These are phyloP conservation scores for Pecten maximus DNA, from an alignment of 2,888 invertebrate genomes.

Conservation along the genomic window DNA sequence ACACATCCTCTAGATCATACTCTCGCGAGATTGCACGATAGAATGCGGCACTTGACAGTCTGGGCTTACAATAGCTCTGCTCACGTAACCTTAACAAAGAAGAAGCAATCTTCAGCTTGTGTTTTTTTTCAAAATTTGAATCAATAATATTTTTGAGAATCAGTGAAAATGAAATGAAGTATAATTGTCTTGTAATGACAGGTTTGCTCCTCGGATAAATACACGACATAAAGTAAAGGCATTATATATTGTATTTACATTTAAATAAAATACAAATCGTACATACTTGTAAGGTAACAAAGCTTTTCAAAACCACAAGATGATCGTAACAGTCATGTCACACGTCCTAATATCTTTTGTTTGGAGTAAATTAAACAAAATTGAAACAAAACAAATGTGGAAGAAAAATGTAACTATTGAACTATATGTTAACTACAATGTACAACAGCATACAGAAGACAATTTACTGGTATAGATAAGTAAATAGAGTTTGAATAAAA, in stretches of 20 bases:
- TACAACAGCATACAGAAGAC: neutral
- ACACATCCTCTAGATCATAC: neutral
- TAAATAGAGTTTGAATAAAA: neutral
- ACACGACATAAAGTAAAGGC: too few relatives aligned
- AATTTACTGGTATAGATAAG: neutral
- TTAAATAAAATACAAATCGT: too few relatives aligned
- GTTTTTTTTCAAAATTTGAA: too few relatives aligned
- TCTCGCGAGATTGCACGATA: neutral
- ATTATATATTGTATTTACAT: too few relatives aligned
- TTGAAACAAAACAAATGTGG: neutral
- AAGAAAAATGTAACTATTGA: neutral
- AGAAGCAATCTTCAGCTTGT: neutral
- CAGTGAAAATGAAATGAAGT: too few relatives aligned
- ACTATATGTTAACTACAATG: too few relatives aligned
- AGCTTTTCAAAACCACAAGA: neutral
- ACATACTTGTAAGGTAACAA: neutral
- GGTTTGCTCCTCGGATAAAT: too few relatives aligned
- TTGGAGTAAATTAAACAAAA: neutral
- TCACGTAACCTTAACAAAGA: neutral
- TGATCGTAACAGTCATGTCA: too few relatives aligned
- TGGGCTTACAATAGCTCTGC: neutral
- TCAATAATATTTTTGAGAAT: too few relatives aligned
- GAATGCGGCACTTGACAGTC: neutral
- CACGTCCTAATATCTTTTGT: too few relatives aligned
- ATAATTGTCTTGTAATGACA: too few relatives aligned